Evolutionary conservation across 2,113 vertebrate species (phyloP).

Genomic region (Mustela nigripes): DNA sequence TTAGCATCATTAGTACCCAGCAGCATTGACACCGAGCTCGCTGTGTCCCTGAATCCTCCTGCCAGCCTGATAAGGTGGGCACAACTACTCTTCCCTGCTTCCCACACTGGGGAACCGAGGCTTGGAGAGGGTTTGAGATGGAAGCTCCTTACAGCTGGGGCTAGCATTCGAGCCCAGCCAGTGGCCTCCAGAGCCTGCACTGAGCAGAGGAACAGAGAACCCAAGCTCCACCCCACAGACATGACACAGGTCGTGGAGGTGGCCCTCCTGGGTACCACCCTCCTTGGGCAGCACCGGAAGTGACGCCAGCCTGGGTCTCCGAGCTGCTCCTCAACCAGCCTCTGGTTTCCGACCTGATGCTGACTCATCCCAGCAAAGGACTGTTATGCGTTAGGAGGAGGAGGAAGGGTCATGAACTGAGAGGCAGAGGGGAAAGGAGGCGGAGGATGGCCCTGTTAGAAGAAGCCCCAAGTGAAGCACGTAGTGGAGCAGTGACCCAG

Average conservation of each 20-base stretch:
- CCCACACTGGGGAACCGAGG: neutral
- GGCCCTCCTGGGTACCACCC: neutral
- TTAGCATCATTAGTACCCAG: too few species aligned
- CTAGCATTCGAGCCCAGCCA: neutral
- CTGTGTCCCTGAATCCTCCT: neutral
- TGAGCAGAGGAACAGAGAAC: neutral
- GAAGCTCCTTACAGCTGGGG: neutral
- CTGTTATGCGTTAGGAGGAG: neutral
- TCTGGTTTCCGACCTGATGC: neutral
- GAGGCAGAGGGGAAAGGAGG: neutral
- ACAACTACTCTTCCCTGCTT: neutral
- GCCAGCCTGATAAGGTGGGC: neutral
- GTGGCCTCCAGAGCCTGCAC: neutral
- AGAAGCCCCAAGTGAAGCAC: neutral
- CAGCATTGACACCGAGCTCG: neutral
- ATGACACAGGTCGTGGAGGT: fast-evolving
- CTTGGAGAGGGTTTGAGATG: neutral
- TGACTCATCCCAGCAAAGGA: neutral
- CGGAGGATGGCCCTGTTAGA: neutral
- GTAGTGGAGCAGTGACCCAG: neutral
- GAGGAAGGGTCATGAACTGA: neutral
- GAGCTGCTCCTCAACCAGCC: neutral
- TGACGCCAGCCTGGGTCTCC: neutral
- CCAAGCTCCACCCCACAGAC: neutral
- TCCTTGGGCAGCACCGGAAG: neutral